These are phyloP conservation scores for Ursus arctos DNA, from an alignment of 2,113 vertebrate genomes.

Conservation along the genomic window DNA sequence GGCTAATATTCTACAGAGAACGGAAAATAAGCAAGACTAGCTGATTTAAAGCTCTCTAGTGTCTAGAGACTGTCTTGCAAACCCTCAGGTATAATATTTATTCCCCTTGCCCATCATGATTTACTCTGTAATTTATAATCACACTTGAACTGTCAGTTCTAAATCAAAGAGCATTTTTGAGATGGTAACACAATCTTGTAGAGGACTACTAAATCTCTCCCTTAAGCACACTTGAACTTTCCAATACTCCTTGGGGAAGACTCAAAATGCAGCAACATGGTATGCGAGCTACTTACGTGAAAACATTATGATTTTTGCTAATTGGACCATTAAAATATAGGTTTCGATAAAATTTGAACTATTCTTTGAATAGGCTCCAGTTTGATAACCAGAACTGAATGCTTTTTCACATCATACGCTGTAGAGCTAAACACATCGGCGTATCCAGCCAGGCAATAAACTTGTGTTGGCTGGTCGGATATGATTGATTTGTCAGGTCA, in stretches of 20 bases:
- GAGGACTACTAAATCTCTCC: slow-evolving; percentile 83
- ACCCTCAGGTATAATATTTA: slow-evolving; percentile 82
- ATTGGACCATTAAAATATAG: slow-evolving; percentile 86
- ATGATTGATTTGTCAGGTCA: neutral
- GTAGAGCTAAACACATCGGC: neutral
- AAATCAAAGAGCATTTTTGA: slow-evolving; percentile 87
- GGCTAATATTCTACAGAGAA: neutral
- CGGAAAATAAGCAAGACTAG: slow-evolving; percentile 6
- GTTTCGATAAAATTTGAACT: slow-evolving; percentile 83
- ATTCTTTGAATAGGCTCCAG: slow-evolving; percentile 46
- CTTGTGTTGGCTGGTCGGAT: neutral
- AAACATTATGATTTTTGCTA: slow-evolving; percentile 87
- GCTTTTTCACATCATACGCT: neutral
- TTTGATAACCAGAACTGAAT: neutral
- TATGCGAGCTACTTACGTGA: slow-evolving; percentile 82
- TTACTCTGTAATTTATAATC: slow-evolving; percentile 85
- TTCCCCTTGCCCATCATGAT: slow-evolving; percentile 80
- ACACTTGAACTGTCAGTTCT: slow-evolving; percentile 85
- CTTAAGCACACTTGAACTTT: slow-evolving; percentile 88
- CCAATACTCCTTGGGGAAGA: slow-evolving; percentile 81
- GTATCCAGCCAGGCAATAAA: neutral
- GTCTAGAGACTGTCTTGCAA: slow-evolving; percentile 57
- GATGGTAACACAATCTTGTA: slow-evolving; percentile 77
- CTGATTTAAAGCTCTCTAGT: slow-evolving; percentile 70
- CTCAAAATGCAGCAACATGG: slow-evolving; percentile 79